Conservation (phyloP, 2,113 vertebrate species). For the Strix aluco region DNA sequence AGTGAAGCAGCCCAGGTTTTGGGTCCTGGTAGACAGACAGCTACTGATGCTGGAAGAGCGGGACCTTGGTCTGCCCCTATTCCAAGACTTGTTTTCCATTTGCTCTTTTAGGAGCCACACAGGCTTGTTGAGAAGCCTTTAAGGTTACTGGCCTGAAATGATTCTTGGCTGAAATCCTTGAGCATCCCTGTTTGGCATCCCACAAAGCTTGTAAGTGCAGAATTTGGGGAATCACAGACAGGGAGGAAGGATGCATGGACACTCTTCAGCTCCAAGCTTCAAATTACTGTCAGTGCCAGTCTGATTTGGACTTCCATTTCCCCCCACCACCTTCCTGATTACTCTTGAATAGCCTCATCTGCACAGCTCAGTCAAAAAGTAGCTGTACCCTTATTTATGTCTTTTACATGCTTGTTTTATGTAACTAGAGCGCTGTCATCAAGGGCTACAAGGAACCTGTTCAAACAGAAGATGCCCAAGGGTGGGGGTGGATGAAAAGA, state of each 20-base stretch:
- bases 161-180: not conserved
- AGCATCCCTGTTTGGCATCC: not conserved
- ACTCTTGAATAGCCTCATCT: not conserved
- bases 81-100: not conserved
- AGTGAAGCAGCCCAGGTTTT: not conserved
- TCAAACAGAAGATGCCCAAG: not conserved
- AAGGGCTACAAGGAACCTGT: not conserved
- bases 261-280: not conserved
- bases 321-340: not conserved
- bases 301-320: not conserved
- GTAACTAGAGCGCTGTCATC: not conserved
- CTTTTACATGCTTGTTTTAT: not conserved
- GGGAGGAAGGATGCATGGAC: not conserved
- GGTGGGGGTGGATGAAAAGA: not conserved
- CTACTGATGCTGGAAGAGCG: not conserved
- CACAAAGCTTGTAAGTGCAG: not conserved
- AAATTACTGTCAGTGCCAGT: not conserved
- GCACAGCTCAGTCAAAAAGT: not conserved
- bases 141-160: not conserved
- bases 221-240: not conserved
- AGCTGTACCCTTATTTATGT: not conserved
- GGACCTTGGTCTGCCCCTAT: not conserved
- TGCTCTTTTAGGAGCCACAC: not conserved
- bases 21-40: not conserved
- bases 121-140: not conserved